Evolutionary conservation across 35 echinoderm and acorn worm genomes (phyloP).

Genomic region (Stichopus chloronotus): DNA sequence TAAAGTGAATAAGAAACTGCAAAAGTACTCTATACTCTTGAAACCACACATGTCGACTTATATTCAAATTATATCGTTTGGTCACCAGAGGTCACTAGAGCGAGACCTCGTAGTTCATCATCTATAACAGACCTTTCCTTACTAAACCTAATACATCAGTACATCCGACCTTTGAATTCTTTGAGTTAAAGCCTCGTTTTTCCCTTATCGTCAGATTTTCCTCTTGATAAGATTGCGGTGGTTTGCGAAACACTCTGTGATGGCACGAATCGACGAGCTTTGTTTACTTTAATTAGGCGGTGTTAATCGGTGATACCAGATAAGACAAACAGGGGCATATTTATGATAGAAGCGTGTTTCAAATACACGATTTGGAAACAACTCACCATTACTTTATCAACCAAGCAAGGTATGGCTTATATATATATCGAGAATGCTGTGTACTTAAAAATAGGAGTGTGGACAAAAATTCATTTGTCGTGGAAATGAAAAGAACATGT

Average conservation of each 20-base stretch:
- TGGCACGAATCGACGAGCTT: not conserved
- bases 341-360: not conserved
- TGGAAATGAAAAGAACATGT: too few species aligned
- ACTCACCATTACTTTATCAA: not conserved
- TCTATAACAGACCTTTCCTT: too few species aligned
- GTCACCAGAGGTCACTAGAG: not conserved
- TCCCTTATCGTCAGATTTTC: not conserved
- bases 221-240: not conserved
- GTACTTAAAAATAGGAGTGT: not conserved
- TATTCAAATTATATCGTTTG: not conserved
- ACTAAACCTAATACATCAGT: not conserved
- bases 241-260: not conserved
- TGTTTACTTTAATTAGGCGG: not conserved
- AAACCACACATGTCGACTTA: not conserved
- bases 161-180: not conserved
- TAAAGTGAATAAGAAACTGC: not conserved
- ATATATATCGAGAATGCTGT: not conserved
- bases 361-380: not conserved
- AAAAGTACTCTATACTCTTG: not conserved
- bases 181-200: not conserved
- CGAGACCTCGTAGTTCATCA: not conserved
- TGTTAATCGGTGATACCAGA: not conserved
- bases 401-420: not conserved
- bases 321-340: not conserved
- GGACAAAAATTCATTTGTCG: not conserved